phyloP scores from a whole-genome alignment of 2,797 vertebrate genomes.

The Anguilla pacifica region DNA sequence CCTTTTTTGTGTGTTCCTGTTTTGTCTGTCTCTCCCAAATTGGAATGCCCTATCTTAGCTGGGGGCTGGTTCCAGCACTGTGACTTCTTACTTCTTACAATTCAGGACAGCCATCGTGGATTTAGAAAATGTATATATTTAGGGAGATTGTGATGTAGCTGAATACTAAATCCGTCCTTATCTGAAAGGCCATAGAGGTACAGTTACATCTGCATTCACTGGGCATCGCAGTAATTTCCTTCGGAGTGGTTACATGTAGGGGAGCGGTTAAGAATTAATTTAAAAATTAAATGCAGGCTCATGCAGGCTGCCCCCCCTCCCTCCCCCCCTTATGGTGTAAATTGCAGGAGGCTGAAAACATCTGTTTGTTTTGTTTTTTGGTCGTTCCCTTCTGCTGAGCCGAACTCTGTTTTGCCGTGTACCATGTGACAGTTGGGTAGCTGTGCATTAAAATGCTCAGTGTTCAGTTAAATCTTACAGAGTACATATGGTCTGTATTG shows the following conservation, averaged over 20 bases:
- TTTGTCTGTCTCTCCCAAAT: not conserved
- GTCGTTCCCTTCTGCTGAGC: not conserved
- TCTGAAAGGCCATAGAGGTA: constrained; percentile 20
- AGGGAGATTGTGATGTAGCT: not conserved
- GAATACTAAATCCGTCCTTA: not conserved
- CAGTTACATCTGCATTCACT: not conserved
- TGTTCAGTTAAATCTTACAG: too few species aligned
- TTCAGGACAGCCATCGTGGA: not conserved
- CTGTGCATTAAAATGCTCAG: too few species aligned
- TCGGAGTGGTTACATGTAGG: not conserved
- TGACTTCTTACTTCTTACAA: too few species aligned
- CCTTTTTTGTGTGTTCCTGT: not conserved
- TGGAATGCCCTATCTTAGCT: not conserved
- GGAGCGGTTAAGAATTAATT: not conserved
- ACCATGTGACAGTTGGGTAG: not conserved
- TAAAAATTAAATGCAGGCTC: not conserved
- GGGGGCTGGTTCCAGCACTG: not conserved
- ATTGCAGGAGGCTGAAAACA: too few species aligned
- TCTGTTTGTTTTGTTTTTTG: too few species aligned
- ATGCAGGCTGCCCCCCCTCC: not conserved
- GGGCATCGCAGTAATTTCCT: not conserved
- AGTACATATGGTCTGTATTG: not conserved
- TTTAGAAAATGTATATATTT: not conserved
- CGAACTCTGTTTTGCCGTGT: not conserved
- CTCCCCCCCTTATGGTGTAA: too few species aligned